Base-by-base conservation (phyloP, 2,113 vertebrate genomes). In the Lycaon pictus region DNA sequence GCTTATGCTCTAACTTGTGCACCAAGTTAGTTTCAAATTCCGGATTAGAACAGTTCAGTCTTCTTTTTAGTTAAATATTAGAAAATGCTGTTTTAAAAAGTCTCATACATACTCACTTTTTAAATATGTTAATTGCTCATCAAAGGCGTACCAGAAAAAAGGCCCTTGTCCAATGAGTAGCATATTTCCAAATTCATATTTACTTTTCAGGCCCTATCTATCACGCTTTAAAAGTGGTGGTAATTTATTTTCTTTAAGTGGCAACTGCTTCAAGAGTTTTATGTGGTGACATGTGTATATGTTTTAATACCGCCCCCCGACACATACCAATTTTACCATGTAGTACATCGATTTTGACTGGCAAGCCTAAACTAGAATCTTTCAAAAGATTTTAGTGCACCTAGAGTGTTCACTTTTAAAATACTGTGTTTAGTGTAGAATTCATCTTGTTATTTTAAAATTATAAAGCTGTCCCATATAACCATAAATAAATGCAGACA, bases 31-130 rank as follows among this genome's bases (percentile, higher is more conserved):
- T 97, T 90, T 86, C 48, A 7, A 3, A 51, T 20, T 1, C 56
- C n/a, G 6, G 67, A 76, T 29, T 48, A 83, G 29, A 7, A 93
- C 35, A 22, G 3, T 67, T 65, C 60, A 67, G 20, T 96, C 16
- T 80, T 88, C 25, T 72, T 11, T 83, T 93, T 32, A 19, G 20
- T 56, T 81, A 88, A 80, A 79, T 80, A 48, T 22, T 65, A 93
- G 71, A 71, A 96, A 96, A 67, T 72, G 87, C 48, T 96, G 94
- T 63, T 37, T 77, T 88, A 95, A 96, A 35, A 79, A 86, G 13
- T 86, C 9, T 60, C 35, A 32, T 72, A 37, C 35, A 9, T 10
- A 74, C n/a, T 69, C 67, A 77, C 17, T 23, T 85, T 90, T 74
- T 53, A 88, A 98, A 63, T 55, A 88, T 20, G 17, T 82, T 84